These are phyloP conservation scores for Cercocebus atys DNA, from an alignment of 2,113 vertebrate genomes.

Conservation along the genomic window DNA sequence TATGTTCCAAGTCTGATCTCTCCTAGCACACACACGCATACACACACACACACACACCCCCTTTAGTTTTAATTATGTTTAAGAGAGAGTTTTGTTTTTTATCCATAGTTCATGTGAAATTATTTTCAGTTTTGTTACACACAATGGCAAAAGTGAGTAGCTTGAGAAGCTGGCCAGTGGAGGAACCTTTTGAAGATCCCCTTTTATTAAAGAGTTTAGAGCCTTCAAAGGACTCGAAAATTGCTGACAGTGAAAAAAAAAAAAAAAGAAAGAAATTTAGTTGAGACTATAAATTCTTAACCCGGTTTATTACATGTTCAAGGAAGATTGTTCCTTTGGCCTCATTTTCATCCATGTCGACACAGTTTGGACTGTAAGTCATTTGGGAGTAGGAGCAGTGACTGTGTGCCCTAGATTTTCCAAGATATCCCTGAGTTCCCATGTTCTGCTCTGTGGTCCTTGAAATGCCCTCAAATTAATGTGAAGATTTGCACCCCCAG, in stretches of 20 bases:
- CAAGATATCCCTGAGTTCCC: not conserved
- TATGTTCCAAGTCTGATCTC: not conserved
- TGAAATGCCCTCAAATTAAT: not conserved
- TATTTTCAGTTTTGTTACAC: constrained; percentile 6
- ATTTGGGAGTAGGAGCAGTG: not conserved
- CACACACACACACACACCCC: not conserved
- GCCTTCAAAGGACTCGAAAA: not conserved
- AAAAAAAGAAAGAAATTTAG: not conserved
- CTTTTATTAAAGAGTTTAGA: not conserved
- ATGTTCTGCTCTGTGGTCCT: not conserved
- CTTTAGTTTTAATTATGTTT: not conserved
- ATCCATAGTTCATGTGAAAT: not conserved
- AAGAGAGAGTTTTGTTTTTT: not conserved
- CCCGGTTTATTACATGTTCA: not conserved
- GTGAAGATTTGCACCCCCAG: not conserved
- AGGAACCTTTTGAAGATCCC: not conserved
- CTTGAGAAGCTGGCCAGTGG: not conserved
- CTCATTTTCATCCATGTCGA: not conserved
- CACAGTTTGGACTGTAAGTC: not conserved
- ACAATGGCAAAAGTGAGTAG: not conserved
- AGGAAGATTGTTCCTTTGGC: not conserved
- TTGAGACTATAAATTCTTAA: not conserved
- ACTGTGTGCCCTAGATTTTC: not conserved
- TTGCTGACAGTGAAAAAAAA: not conserved
- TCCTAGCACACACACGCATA: not conserved